phyloP scores from a whole-genome alignment of 2,797 vertebrate genomes.

The Helicolenus hilgendorfi region DNA sequence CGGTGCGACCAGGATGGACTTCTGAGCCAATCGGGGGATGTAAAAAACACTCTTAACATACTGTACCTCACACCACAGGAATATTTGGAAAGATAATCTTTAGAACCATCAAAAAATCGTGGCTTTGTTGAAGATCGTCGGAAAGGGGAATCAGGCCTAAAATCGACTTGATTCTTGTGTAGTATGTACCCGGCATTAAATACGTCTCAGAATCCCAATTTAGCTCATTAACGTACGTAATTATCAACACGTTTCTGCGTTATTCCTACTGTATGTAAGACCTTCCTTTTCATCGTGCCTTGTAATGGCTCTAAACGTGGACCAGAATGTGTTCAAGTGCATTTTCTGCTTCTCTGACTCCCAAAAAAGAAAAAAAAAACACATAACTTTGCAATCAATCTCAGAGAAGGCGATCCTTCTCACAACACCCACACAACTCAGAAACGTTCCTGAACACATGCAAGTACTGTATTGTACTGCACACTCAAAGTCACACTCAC shows the following conservation, averaged over 20 bases:
- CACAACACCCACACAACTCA: slow-evolving; percentile 47
- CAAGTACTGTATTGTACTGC: background rate
- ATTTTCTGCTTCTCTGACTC: background rate
- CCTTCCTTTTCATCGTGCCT: background rate
- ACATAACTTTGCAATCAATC: slow-evolving; percentile 20
- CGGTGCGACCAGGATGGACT: background rate
- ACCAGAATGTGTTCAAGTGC: background rate
- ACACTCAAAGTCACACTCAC: slow-evolving; percentile 19
- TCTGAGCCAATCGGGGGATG: background rate
- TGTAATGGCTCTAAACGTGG: background rate
- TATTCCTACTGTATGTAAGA: background rate
- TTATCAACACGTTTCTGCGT: background rate
- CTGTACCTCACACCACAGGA: background rate
- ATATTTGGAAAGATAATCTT: too few species aligned
- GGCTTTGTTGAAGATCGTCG: background rate
- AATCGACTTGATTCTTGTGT: background rate
- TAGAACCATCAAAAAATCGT: too few species aligned
- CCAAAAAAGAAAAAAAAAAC: background rate
- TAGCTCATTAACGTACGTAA: background rate
- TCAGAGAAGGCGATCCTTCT: slow-evolving; percentile 45
- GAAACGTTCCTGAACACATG: slow-evolving; percentile 1
- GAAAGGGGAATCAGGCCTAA: background rate
- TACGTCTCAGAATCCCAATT: background rate
- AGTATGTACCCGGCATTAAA: background rate
- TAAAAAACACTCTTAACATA: background rate